Base-by-base conservation (phyloP, 2,888 invertebrate genomes). In the Mermis nigrescens region DNA sequence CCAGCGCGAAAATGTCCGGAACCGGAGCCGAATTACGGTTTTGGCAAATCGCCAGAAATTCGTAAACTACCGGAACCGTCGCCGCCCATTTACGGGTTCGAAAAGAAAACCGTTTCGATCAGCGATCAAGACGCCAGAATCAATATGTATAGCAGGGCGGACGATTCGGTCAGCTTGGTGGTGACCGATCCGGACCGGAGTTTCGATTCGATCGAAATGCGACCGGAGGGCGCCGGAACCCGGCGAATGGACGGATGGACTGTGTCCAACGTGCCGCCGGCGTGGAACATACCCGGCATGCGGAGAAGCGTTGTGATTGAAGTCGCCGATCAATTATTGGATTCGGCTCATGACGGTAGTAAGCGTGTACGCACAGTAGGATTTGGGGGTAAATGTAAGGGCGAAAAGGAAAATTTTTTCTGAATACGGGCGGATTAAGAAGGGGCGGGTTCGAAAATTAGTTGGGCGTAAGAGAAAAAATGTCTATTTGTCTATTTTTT, bases 311-410 rank as follows among this genome's bases (percentile, higher is more conserved):
- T 27, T 29, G 71, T 71, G 22, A 66, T 71, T 55, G 72, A 71
- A 62, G 71, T 72, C n/a, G 69, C 70, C 24, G 71, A 71, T 60
- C 68, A 68, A 1, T 71, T 72, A 58, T 65, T 68, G n/a, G 69
- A n/a, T n/a, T n/a, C n/a, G n/a, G n/a, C n/a, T n/a, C n/a, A n/a
- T n/a, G n/a, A n/a, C n/a, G n/a, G n/a, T n/a, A n/a, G n/a, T n/a
- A n/a, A n/a, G n/a, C n/a, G n/a, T n/a, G n/a, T n/a, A n/a, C n/a
- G n/a, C n/a, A n/a, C n/a, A n/a, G n/a, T n/a, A n/a, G n/a, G n/a
- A n/a, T n/a, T n/a, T n/a, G n/a, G n/a, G n/a, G n/a, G n/a, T n/a
- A n/a, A n/a, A n/a, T n/a, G n/a, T n/a, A n/a, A n/a, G n/a, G n/a
- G n/a, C n/a, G n/a, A n/a, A n/a, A n/a, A n/a, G n/a, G n/a, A n/a